phyloP scores from a whole-genome alignment of 1,140 invertebrate species.

The Atta cephalotes region DNA sequence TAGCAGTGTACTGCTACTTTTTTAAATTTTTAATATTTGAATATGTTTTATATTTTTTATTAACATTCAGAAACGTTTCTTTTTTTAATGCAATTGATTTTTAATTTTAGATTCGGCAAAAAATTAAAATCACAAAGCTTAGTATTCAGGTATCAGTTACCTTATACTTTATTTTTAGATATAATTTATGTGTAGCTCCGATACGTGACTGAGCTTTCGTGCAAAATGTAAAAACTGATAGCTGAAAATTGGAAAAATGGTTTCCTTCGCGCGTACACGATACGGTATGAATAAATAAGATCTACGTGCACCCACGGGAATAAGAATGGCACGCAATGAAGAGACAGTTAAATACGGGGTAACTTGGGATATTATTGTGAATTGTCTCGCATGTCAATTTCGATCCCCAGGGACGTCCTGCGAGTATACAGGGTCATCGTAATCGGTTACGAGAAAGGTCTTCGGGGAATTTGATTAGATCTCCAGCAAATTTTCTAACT shows the following conservation, averaged over 20 bases:
- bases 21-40: too few species aligned
- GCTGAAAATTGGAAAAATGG: neutral
- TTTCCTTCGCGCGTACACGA: neutral
- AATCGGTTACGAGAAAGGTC: neutral
- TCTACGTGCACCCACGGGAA: neutral
- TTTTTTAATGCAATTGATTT: too few species aligned
- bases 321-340: constrained; percentile 21
- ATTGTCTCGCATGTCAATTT: constrained; percentile 30
- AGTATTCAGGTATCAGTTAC: too few species aligned
- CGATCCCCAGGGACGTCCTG: neutral
- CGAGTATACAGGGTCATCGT: neutral
- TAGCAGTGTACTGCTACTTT: too few species aligned
- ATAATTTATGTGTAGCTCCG: neutral
- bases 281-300: constrained; percentile 47
- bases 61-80: too few species aligned
- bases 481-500: constrained; percentile 22
- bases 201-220: neutral
- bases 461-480: constrained; percentile 34
- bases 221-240: neutral
- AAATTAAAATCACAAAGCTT: too few species aligned
- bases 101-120: too few species aligned
- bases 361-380: neutral
- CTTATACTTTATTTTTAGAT: neutral
- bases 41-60: too few species aligned
- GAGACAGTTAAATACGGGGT: neutral